Base-by-base conservation (phyloP, 2,888 invertebrate genomes). In the Erebia aethiops region DNA sequence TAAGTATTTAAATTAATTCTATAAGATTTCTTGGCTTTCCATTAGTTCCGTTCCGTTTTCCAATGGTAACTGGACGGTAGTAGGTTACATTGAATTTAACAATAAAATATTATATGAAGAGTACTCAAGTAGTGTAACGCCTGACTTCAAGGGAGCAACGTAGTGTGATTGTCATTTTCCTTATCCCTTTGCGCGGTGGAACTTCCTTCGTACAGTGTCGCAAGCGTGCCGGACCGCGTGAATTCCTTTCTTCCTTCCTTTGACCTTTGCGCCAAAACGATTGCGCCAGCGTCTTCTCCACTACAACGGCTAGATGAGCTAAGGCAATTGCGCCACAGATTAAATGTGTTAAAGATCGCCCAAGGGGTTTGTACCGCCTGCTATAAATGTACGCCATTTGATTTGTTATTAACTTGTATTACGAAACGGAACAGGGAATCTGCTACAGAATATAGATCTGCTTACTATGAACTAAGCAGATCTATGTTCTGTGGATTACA, bases 231-330 rank as follows among this genome's bases (percentile, higher is more conserved):
- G 92, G 92, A 91, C 92, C 84, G 92, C 91, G 92, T 91, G 84
- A 92, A 92, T 92, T 91, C 92, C 92, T 92, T 87, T n/a, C n/a
- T n/a, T n/a, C n/a, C n/a, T n/a, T n/a, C n/a, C 90, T 88, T 84
- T 92, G 92, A 92, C 92, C 92, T 92, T 92, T 92, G 92, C 87
- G 89, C 90, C 87, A 91, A 74, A 90, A 87, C 87, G 90, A 91
- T 91, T 92, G 92, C 92, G 79, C 88, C 88, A 90, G 85, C 82
- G 83, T 84, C 87, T 90, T 87, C 89, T 91, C 89, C 81, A 86
- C 82, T 81, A 81, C 35, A 35, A 35, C 82, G 87, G 83, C 90
- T 89, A 89, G 89, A 90, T 91, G 81, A 83, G 87, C 91, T 92
- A 91, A 82, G 85, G 92, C 91, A 92, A 92, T 86, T 81, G 81